Conservation (phyloP, 2,797 vertebrate species). For the Galago senegalensis region DNA sequence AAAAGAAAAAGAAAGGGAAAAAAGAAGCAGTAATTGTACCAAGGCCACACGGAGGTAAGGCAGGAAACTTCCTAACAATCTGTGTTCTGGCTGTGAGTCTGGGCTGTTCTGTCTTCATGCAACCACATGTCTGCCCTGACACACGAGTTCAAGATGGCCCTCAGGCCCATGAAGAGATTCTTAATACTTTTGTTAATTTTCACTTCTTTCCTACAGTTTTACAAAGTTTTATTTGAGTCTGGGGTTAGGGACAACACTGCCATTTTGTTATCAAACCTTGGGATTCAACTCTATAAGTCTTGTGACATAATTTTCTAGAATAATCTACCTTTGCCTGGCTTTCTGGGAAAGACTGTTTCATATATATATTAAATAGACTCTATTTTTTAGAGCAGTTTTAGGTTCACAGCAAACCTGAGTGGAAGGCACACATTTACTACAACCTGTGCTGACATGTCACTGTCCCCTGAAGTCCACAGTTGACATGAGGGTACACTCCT, state of each 20-base stretch:
- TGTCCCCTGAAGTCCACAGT: neutral
- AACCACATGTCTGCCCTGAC: neutral
- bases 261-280: neutral
- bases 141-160: neutral
- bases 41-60: neutral
- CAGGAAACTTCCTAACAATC: neutral
- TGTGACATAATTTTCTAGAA: neutral
- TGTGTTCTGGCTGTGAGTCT: neutral
- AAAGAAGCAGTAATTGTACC: neutral
- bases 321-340: too few species aligned
- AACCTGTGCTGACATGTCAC: neutral
- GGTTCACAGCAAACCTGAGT: neutral
- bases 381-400: neutral
- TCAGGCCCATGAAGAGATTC: neutral
- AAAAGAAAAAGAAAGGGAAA: neutral
- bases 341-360: neutral
- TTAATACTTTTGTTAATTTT: neutral
- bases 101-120: too few species aligned
- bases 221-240: neutral
- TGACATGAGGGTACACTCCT: neutral
- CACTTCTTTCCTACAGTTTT: neutral
- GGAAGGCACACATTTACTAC: neutral
- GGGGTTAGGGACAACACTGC: neutral
- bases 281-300: neutral
- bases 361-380: neutral